phyloP scores from a whole-genome alignment of 2,113 vertebrate genomes.

The Eclectus roratus region DNA sequence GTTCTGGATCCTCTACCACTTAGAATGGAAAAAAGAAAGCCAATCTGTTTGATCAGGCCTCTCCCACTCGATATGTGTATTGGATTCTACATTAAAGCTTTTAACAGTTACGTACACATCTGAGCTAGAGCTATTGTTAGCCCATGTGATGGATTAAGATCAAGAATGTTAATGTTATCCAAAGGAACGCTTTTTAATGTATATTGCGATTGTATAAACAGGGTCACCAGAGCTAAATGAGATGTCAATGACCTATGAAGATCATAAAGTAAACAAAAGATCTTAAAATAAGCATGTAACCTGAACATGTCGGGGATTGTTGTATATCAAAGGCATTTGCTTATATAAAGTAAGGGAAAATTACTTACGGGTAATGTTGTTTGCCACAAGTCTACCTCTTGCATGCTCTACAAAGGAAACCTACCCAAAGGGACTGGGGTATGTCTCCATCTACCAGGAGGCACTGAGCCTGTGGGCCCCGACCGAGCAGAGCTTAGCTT shows the following conservation, averaged over 20 bases:
- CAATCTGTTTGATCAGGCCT: constrained; percentile 80
- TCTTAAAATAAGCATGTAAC: constrained; percentile 84
- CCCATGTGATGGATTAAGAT: constrained; percentile 83
- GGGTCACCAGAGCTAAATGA: constrained; percentile 86
- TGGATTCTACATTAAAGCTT: constrained; percentile 81
- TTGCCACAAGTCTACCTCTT: constrained; percentile 67
- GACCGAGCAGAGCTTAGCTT: not conserved
- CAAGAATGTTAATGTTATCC: constrained; percentile 87
- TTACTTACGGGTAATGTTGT: constrained; percentile 72
- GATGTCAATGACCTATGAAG: constrained; percentile 86
- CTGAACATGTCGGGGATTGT: constrained; percentile 74
- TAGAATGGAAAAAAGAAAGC: constrained; percentile 74
- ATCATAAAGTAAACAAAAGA: constrained; percentile 88
- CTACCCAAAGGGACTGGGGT: not conserved
- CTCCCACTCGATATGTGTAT: constrained; percentile 69
- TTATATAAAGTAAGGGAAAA: constrained; percentile 78
- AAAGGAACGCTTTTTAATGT: constrained; percentile 85
- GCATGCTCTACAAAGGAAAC: constrained; percentile 51
- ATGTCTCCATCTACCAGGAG: constrained; percentile 30
- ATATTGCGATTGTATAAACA: constrained; percentile 85
- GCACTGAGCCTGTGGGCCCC: accelerated
- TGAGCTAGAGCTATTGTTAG: constrained; percentile 81
- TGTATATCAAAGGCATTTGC: constrained; percentile 76
- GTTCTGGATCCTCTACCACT: constrained; percentile 64
- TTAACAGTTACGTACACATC: constrained; percentile 76